A percentile compares a stretch with the other conserved stretches of the same genome.
phyloP scores from a whole-genome alignment of 2,888 invertebrate genomes.

The Phengaris arion region DNA sequence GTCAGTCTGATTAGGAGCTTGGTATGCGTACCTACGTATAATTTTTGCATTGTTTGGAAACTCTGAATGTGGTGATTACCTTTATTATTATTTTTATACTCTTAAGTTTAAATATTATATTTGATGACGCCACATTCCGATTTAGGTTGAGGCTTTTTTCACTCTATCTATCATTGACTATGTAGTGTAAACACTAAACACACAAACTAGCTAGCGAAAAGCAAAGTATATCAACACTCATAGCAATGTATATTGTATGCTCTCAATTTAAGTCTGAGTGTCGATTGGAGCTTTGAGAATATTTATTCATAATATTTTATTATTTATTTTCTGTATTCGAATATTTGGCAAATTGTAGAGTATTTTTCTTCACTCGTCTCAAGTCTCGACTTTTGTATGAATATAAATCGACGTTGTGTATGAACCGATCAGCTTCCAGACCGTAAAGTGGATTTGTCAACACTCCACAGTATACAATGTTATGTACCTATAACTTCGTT shows the following conservation, averaged over 20 bases:
- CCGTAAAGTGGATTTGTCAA: slow-evolving; percentile 17
- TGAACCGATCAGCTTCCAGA: slow-evolving; percentile 18
- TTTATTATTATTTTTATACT: too few species aligned
- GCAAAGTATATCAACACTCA: neutral
- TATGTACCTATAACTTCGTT: neutral
- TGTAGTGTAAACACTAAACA: neutral
- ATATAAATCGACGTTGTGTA: slow-evolving; percentile 23
- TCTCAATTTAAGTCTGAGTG: neutral
- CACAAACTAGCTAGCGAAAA: neutral
- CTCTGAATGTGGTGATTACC: too few species aligned
- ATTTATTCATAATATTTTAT: slow-evolving; percentile 27
- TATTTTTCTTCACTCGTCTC: slow-evolving; percentile 9
- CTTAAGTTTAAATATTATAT: too few species aligned
- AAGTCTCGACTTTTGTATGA: slow-evolving; percentile 25
- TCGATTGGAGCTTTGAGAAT: slow-evolving; percentile 1
- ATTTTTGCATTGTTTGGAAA: too few species aligned
- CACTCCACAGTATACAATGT: slow-evolving; percentile 10
- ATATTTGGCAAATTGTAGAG: slow-evolving; percentile 18
- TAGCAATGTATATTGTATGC: neutral
- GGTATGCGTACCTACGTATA: too few species aligned
- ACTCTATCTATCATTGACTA: too few species aligned
- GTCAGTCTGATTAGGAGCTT: too few species aligned
- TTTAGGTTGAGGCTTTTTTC: too few species aligned
- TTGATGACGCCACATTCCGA: too few species aligned
- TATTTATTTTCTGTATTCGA: slow-evolving; percentile 4